Evolutionary conservation across 2,797 vertebrate genomes (phyloP).

Genomic region (Artibeus lituratus): DNA sequence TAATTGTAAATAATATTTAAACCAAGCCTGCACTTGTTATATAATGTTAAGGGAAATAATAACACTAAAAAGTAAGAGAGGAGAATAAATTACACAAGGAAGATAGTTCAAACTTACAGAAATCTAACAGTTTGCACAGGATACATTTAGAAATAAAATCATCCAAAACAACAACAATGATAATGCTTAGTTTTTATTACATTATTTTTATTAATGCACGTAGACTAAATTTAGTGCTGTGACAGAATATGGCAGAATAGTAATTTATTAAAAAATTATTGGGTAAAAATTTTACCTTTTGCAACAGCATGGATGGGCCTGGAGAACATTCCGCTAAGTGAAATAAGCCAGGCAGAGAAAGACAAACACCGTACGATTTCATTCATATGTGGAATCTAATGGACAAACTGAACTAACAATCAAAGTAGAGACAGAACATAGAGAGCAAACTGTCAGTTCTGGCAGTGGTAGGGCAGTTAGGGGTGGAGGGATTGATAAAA

Average conservation of each 20-base stretch:
- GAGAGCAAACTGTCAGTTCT: not conserved
- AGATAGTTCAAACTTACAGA: not conserved
- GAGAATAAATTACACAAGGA: not conserved
- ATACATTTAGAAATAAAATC: not conserved
- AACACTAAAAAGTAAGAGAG: not conserved
- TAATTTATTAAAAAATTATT: not conserved
- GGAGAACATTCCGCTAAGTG: not conserved
- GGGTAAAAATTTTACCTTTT: not conserved
- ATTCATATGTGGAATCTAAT: not conserved
- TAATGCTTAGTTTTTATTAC: not conserved
- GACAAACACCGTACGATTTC: not conserved
- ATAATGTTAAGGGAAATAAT: not conserved
- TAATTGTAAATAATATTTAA: conserved; percentile 21
- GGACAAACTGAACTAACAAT: not conserved
- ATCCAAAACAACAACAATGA: not conserved
- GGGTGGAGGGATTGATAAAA: not conserved
- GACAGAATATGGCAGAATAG: not conserved
- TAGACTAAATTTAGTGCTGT: not conserved
- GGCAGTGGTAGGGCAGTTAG: not conserved
- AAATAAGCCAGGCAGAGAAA: not conserved
- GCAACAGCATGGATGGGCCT: not conserved
- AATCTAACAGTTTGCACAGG: not conserved
- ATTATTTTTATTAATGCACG: not conserved
- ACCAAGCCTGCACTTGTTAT: not conserved
- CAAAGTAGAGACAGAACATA: not conserved